Base-by-base conservation (phyloP, 2,113 vertebrate species). In the Tyrannus savana region DNA sequence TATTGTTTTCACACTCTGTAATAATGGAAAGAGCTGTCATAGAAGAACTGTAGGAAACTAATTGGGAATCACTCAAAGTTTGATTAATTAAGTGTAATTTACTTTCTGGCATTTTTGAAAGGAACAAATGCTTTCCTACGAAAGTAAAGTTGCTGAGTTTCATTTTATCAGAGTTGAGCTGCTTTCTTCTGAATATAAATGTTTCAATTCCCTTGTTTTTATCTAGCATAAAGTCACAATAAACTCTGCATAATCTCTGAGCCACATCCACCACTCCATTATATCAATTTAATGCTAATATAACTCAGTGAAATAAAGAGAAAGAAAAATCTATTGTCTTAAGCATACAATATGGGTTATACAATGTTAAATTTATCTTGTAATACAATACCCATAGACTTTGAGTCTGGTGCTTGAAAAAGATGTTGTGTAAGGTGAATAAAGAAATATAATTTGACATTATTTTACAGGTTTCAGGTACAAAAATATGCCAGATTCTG, bases 31-130 rank as follows among this genome's bases (percentile, higher is more conserved):
- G 86, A 96, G 80, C 84, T 95, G 80, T 96, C 91, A 78, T 52
- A 89, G 91, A 89, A 75, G 60, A 93, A 89, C 93, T 75, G 91
- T 81, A 60, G 94, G 93, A 94, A 97, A 95, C 89, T 97, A 97
- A 97, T 90, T 96, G 89, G 69, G 72, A 97, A 92, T 96, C 93
- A 95, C 69, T 95, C 84, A 89, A 71, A 79, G 60, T 93, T 87
- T 95, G 95, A 95, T 96, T 97, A 95, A 97, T 95, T 92, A 89
- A 87, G 67, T 80, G 59, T 74, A 94, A 94, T 94, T 94, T 92
- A 80, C 44, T 91, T 94, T 96, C 79, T 93, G 72, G 84, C 87
- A 94, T 84, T 94, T 93, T 75, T 90, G 47, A 92, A 95, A 90
- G 35, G 31, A 95, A 95, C 17, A 94, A 95, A 95, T 52, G 47